Evolutionary conservation across 1,140 invertebrate species (phyloP).

Genomic region (Drosophila pachea): DNA sequence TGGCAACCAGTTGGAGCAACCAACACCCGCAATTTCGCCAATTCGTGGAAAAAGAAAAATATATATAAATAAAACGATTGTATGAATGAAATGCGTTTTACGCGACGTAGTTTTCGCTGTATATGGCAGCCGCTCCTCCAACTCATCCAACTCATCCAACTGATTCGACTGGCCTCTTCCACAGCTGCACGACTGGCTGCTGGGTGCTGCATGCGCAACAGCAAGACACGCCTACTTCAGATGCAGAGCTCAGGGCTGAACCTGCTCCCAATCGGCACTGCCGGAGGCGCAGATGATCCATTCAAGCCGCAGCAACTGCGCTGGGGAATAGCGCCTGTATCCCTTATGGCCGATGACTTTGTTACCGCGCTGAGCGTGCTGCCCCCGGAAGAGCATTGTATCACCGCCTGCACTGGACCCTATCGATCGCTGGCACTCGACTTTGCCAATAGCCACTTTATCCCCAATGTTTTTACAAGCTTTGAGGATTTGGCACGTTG

Average conservation of each 20-base stretch:
- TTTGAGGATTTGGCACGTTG: slow-evolving; percentile 88
- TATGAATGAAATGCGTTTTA: slow-evolving; percentile 76
- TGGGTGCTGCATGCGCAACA: neutral
- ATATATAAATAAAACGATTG: slow-evolving; percentile 37
- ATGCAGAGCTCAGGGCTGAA: neutral
- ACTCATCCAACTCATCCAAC: slow-evolving; percentile 1
- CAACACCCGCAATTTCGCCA: slow-evolving; percentile 77
- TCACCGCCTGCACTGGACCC: slow-evolving; percentile 45
- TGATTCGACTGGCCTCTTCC: neutral
- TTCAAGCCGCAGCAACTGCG: slow-evolving; percentile 21
- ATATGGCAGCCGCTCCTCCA: slow-evolving; percentile 21
- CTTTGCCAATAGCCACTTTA: slow-evolving; percentile 85
- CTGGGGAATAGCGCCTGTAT: slow-evolving; percentile 64
- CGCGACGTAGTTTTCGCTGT: slow-evolving; percentile 56
- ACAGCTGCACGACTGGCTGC: slow-evolving; percentile 13
- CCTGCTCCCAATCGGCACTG: neutral
- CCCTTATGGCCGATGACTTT: slow-evolving; percentile 58
- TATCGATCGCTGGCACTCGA: slow-evolving; percentile 37
- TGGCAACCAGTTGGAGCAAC: slow-evolving; percentile 28
- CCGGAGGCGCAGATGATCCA: neutral
- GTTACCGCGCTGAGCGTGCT: slow-evolving; percentile 47
- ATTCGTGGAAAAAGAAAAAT: slow-evolving; percentile 65
- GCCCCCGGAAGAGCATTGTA: slow-evolving; percentile 36
- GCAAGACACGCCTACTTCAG: slow-evolving; percentile 11
- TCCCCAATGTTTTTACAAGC: slow-evolving; percentile 85